phyloP scores from a whole-genome alignment of 2,113 vertebrate genomes.

The Donacobius atricapilla region DNA sequence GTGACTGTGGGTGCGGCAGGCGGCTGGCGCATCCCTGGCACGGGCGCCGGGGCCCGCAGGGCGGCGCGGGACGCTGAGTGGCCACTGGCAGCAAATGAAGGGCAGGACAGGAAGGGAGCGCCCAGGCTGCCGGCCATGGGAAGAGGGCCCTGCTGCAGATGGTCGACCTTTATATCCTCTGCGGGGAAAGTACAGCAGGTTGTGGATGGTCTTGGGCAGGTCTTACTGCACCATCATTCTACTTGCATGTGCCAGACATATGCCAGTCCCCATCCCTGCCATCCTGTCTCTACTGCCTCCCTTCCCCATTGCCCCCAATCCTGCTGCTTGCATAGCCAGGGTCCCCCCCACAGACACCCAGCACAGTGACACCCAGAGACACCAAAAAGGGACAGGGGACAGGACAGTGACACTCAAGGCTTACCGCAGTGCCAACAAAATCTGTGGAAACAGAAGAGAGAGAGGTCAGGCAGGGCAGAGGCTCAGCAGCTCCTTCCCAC shows the following conservation, averaged over 20 bases:
- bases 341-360: background rate
- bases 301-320: background rate
- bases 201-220: background rate
- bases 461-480: background rate
- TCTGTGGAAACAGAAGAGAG: conserved; percentile 66
- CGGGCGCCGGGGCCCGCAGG: conserved; percentile 4
- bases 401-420: conserved; percentile 42
- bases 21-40: background rate
- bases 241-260: background rate
- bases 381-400: background rate
- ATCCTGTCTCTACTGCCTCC: background rate
- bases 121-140: conserved; percentile 36
- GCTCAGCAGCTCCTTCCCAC: background rate
- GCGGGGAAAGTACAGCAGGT: background rate
- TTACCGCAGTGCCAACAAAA: conserved; percentile 79
- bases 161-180: conserved; percentile 67
- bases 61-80: background rate
- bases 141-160: conserved; percentile 34
- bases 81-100: conserved; percentile 46
- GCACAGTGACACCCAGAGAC: background rate
- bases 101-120: conserved; percentile 32
- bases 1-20: background rate
- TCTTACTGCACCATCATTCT: background rate
- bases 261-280: background rate
- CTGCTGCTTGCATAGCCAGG: background rate